Evolutionary conservation across 2,113 vertebrate genomes (phyloP), one percentile per base, ranked within the genome.

Genomic region (Okapia johnstoni): DNA sequence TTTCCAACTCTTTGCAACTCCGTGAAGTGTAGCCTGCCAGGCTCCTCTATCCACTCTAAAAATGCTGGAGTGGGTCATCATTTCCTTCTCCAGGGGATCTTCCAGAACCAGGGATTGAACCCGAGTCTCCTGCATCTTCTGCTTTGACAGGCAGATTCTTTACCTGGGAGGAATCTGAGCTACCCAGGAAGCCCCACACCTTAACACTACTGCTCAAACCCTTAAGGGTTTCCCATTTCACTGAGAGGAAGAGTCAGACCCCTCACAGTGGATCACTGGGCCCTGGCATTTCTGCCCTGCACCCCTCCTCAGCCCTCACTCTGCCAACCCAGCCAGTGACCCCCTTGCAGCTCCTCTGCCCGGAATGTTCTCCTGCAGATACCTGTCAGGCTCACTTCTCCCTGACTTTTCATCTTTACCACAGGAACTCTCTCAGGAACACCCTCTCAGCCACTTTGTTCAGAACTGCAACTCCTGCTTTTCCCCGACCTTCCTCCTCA

Each of bases 261-360:
- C n/a, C 40, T 63, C 73, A 30, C 33, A 1, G 10, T 5, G n/a
- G 40, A 12, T 48, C 13, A 10, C 3, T 5, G 7, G 19, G 17
- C 61, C 54, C 70, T n/a, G 33, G 36, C 7, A 8, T 7, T 10
- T 6, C 17, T 19, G 16, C 5, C 50, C 46, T 36, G 6, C 3
- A 17, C 23, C 26, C 50, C 13, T 57, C 30, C 54, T 28, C 10
- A 2, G 57, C 19, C 50, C 13, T 85, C 90, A n/a, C 19, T 19
- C 81, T 4, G 12, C 28, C 1, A 23, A 5, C 50, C 61, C 55
- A 83, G 55, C 13, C 63, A 43, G 0, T 10, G 6, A 33, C 19
- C 30, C 66, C 4, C 50, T 84, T 58, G 58, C 63, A 50, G 4
- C 25, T 77, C 58, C 23, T 3, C 2, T 80, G 11, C 28, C 81